A percentile compares a stretch with the other conserved stretches of the same genome.
These are phyloP conservation scores for Lasioglossum malachurum DNA, from an alignment of 2,888 invertebrate species.

Conservation along the genomic window DNA sequence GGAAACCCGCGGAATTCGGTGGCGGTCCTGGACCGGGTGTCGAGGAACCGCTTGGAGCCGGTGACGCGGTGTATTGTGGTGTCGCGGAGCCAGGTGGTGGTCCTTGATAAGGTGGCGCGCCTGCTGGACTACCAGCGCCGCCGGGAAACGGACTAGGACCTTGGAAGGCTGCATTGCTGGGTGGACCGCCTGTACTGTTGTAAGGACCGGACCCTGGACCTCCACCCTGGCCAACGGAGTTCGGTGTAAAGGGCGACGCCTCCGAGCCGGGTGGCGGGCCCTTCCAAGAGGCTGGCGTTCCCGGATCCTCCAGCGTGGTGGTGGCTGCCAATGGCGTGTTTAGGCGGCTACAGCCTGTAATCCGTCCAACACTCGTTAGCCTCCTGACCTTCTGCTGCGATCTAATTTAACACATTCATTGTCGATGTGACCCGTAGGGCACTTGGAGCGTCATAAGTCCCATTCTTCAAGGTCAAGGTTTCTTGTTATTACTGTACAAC, in stretches of 20 bases:
- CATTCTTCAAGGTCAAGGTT: background rate
- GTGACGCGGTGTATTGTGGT: slow-evolving; percentile 94
- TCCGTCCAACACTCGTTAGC: slow-evolving; percentile 55
- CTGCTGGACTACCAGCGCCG: slow-evolving; percentile 91
- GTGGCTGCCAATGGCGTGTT: slow-evolving; percentile 85
- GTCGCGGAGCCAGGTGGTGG: slow-evolving; percentile 91
- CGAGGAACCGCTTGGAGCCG: slow-evolving; percentile 93
- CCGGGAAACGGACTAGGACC: slow-evolving; percentile 88
- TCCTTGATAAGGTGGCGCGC: slow-evolving; percentile 90
- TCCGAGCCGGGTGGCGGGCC: slow-evolving; percentile 89
- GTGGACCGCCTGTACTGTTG: slow-evolving; percentile 84
- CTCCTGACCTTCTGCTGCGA: background rate
- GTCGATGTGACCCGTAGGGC: background rate
- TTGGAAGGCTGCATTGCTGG: slow-evolving; percentile 87
- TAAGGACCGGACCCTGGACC: slow-evolving; percentile 85
- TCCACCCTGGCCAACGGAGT: slow-evolving; percentile 87
- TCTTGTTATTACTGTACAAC: background rate
- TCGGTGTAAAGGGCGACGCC: slow-evolving; percentile 89
- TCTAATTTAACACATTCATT: background rate
- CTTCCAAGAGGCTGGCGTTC: slow-evolving; percentile 91
- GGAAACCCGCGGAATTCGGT: slow-evolving; percentile 86
- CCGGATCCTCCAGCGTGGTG: slow-evolving; percentile 91
- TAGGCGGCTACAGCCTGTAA: slow-evolving; percentile 93
- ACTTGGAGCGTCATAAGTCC: background rate
- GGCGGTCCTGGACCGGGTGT: slow-evolving; percentile 91